These are phyloP conservation scores for Vombatus ursinus DNA, from an alignment of 2,113 vertebrate species.

Conservation along the genomic window DNA sequence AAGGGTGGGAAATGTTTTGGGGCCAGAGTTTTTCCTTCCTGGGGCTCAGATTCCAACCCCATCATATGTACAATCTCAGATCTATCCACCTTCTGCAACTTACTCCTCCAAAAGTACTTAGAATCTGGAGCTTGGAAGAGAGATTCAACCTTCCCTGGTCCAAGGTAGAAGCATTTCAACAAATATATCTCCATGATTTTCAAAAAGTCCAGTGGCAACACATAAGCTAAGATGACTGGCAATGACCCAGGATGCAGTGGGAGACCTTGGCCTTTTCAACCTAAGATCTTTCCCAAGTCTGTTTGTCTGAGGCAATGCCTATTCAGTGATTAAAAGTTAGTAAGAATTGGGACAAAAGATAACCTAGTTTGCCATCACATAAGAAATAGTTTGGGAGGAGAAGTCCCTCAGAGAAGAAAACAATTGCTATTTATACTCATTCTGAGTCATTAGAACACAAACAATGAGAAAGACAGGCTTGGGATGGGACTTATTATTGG, in stretches of 20 bases:
- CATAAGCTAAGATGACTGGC: too few relatives aligned
- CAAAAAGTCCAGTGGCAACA: too few relatives aligned
- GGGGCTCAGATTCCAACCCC: too few relatives aligned
- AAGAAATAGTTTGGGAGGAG: not conserved
- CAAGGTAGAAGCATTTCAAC: not conserved
- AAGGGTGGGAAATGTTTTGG: too few relatives aligned
- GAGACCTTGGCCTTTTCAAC: not conserved
- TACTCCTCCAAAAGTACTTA: not conserved
- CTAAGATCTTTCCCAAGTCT: not conserved
- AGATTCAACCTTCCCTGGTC: not conserved
- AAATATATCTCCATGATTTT: not conserved
- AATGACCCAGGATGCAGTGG: not conserved
- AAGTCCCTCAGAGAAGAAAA: not conserved
- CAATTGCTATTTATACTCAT: not conserved
- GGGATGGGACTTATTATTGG: not conserved
- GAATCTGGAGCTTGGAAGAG: not conserved
- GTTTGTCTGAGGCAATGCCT: not conserved
- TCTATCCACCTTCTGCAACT: not conserved
- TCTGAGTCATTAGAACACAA: not conserved
- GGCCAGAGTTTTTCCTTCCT: too few relatives aligned
- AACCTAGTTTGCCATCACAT: not conserved
- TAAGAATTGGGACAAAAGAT: not conserved
- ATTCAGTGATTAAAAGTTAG: not conserved
- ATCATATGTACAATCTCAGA: not conserved
- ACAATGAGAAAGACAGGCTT: not conserved